Evolutionary conservation across 2,797 vertebrate species (phyloP).

Genomic region (Parambassis ranga): DNA sequence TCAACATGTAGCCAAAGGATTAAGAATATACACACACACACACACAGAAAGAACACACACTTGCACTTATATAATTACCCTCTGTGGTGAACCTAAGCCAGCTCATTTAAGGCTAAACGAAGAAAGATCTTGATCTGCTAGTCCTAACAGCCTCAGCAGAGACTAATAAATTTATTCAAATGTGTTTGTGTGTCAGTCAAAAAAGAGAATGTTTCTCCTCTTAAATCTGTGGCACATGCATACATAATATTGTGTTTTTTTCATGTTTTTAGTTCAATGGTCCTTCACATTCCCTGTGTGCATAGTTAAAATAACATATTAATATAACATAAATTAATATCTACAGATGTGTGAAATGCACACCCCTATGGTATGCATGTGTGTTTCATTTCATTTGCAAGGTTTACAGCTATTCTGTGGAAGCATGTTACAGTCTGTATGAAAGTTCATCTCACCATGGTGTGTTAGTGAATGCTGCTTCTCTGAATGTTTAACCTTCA

Average conservation of each 20-base stretch:
- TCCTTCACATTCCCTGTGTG: no score
- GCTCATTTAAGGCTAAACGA: background rate
- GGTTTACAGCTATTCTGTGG: no score
- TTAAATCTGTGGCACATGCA: no score
- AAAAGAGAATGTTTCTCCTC: background rate
- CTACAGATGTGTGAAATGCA: no score
- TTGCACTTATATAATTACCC: background rate
- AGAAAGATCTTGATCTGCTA: background rate
- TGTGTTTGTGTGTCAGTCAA: background rate
- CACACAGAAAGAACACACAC: no score
- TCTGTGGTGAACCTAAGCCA: background rate
- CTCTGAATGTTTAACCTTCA: no score
- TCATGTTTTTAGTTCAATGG: no score
- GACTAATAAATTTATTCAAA: background rate
- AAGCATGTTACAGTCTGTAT: background rate
- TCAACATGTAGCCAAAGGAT: background rate
- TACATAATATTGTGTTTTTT: no score
- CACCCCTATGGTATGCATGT: no score
- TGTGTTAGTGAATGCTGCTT: background rate
- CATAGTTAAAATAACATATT: no score
- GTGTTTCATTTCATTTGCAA: background rate
- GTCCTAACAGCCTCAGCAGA: background rate
- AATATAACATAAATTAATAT: no score
- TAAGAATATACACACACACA: background rate
- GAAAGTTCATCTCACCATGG: background rate